These are phyloP conservation scores for Agelas oroides DNA, from an alignment of 37 sponge, comb jelly and placozoan genomes.

Conservation along the genomic window DNA sequence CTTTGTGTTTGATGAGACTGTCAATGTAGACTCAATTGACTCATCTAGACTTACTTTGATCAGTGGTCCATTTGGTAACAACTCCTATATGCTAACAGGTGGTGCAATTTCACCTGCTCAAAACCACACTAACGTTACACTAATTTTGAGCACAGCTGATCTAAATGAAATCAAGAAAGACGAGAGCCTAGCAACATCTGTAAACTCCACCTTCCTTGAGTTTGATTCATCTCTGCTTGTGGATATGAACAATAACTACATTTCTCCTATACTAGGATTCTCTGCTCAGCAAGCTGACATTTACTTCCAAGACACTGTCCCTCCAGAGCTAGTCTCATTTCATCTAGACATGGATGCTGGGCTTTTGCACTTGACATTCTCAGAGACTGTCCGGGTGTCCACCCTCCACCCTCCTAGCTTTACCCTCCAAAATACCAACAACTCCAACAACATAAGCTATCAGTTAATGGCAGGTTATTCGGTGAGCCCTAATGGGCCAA, in stretches of 20 bases:
- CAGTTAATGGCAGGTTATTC: conserved; percentile 52
- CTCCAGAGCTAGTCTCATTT: conserved; percentile 63
- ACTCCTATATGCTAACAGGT: conserved; percentile 59
- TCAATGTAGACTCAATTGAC: conserved; percentile 77
- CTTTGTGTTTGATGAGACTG: conserved; percentile 86
- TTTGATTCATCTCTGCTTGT: conserved; percentile 49
- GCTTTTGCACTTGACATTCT: conserved; percentile 74
- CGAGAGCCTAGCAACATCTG: conserved; percentile 63
- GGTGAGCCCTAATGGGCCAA: conserved; percentile 52
- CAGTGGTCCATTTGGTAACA: not conserved
- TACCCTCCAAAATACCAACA: conserved; percentile 43
- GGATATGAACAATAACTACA: conserved; percentile 82
- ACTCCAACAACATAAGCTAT: conserved; percentile 40
- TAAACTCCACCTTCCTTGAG: conserved; percentile 42
- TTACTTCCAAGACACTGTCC: conserved; percentile 69
- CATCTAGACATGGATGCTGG: conserved; percentile 85
- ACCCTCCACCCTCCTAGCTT: conserved; percentile 69
- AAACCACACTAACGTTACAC: conserved; percentile 59
- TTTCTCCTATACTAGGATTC: conserved; percentile 13
- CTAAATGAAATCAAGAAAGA: conserved; percentile 88
- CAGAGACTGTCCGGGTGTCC: conserved; percentile 74
- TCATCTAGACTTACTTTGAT: conserved; percentile 42
- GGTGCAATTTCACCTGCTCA: conserved; percentile 32
- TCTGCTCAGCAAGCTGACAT: conserved; percentile 6
- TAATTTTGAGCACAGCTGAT: conserved; percentile 73